phyloP scores from a whole-genome alignment of 2,113 vertebrate species.

The Pterophyllum scalare region DNA sequence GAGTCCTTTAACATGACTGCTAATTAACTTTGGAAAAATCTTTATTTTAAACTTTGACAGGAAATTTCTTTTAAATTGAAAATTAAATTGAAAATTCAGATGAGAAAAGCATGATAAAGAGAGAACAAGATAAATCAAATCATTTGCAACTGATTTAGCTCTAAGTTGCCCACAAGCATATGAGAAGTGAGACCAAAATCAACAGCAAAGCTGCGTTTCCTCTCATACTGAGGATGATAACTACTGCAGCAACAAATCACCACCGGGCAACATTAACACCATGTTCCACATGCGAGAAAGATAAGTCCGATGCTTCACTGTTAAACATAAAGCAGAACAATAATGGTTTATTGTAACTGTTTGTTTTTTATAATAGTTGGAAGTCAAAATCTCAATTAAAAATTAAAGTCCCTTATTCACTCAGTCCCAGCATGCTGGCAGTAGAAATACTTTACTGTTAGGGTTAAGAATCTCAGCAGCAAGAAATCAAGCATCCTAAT shows the following conservation, averaged over 20 bases:
- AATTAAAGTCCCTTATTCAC: neutral
- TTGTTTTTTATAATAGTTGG: neutral
- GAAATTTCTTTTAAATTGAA: neutral
- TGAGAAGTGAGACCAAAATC: neutral
- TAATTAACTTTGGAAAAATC: neutral
- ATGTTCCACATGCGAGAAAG: neutral
- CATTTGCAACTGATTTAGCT: neutral
- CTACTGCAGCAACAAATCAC: neutral
- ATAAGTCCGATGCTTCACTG: neutral
- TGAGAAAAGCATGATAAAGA: neutral
- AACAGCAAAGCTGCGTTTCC: neutral
- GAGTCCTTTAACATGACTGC: neutral
- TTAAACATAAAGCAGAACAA: neutral
- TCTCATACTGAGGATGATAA: neutral
- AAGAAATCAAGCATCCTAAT: neutral
- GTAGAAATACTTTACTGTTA: neutral
- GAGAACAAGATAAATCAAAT: neutral
- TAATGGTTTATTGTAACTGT: neutral
- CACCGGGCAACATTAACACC: neutral
- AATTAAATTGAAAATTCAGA: neutral
- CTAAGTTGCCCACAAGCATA: neutral
- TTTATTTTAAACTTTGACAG: neutral
- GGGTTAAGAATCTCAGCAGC: neutral
- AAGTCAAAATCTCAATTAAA: slow-evolving; percentile 2
- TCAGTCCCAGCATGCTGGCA: neutral